Conservation (phyloP, 2,797 vertebrate genomes). For the Chelmon rostratus region DNA sequence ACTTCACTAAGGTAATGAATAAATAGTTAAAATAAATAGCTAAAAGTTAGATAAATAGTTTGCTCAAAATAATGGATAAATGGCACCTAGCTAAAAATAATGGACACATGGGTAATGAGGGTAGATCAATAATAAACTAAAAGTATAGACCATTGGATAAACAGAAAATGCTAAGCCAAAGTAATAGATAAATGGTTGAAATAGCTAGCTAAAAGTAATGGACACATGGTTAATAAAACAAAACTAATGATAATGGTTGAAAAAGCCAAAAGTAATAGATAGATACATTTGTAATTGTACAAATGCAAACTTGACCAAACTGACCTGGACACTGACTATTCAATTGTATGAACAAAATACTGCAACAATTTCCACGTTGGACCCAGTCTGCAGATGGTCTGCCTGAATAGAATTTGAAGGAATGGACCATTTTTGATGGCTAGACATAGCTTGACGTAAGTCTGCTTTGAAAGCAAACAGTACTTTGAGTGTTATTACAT, state of each 20-base stretch:
- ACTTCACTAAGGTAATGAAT: background rate
- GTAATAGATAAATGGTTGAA: background rate
- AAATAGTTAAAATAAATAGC: no score
- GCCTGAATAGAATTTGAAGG: background rate
- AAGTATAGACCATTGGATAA: no score
- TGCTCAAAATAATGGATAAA: background rate
- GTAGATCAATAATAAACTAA: no score
- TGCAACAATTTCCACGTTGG: background rate
- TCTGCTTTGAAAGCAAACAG: background rate
- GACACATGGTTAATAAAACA: background rate
- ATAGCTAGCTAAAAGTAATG: background rate
- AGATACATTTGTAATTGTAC: no score
- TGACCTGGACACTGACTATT: background rate
- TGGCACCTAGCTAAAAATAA: background rate
- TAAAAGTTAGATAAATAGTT: no score
- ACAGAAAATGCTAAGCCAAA: no score
- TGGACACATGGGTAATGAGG: no score
- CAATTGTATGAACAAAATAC: background rate
- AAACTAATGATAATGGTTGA: background rate
- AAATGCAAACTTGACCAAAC: background rate
- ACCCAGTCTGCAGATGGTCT: background rate
- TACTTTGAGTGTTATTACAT: background rate
- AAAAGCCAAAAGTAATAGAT: no score
- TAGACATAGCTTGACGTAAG: background rate
- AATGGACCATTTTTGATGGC: background rate